Evolutionary conservation across 2,888 invertebrate species (phyloP), one percentile per base, ranked within the genome.

Genomic region (Caenorhabditis afra): DNA sequence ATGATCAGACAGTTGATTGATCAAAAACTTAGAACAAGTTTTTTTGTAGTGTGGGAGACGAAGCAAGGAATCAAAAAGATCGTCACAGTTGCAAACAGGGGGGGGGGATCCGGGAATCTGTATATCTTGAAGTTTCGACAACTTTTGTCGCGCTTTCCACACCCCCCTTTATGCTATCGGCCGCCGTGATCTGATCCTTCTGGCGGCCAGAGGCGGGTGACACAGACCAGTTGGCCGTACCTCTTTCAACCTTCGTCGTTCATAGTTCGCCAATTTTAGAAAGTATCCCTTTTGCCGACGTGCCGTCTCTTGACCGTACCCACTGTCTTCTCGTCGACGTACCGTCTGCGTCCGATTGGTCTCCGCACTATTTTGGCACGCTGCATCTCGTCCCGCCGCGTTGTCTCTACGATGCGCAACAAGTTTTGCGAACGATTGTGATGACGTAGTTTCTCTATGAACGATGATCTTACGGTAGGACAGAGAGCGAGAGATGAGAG

Each of bases 391-490:
- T 58, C 39, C 44, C 55, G 67, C 67, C 7, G 65, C 71, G 37
- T 65, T 14, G 57, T 81, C 57, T 78, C 64, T 81, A 37, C 7
- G 59, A 50, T 47, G 79, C 66, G 68, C 78, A 67, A 81, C 80
- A 74, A 68, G 80, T 80, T 83, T 81, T 81, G 81, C 81, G 82
- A 82, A 82, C 84, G 82, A 75, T 77, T 61, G 59, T 71, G 70
- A 70, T 82, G 81, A 82, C 84, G 82, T 80, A 82, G 78, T 81
- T 81, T 79, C 81, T 79, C 79, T 78, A 68, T 84, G 82, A 82
- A 84, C 84, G 78, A 81, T 84, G 84, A 84, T 84, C 84, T 84
- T 79, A 73, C 79, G 57, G 73, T 73, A 73, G 58, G 67, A 50
- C 64, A 70, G 61, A 62, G 62, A 58, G 68, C 50, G 76, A 67